phyloP scores from a whole-genome alignment of 2,888 invertebrate species.

The Lomographa bimaculata region DNA sequence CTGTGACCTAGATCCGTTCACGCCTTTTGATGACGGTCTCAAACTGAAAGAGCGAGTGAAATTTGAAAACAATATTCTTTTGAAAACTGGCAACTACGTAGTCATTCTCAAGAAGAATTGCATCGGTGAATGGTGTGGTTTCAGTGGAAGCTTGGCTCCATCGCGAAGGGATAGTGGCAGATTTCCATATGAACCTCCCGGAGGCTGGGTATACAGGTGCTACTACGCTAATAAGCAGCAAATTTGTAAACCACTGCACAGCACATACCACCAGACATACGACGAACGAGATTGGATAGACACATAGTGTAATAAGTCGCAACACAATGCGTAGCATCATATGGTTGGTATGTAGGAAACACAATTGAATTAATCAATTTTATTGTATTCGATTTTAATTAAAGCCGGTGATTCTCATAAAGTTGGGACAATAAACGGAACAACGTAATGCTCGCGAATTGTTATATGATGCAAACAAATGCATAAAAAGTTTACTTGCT shows the following conservation, averaged over 20 bases:
- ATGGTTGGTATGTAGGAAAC: slow-evolving; percentile 20
- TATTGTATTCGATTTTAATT: slow-evolving; percentile 44
- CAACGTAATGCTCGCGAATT: slow-evolving; percentile 33
- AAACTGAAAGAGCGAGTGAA: slow-evolving; percentile 47
- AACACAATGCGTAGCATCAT: slow-evolving; percentile 14
- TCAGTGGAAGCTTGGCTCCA: slow-evolving; percentile 43
- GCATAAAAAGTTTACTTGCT: no score
- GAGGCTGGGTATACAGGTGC: slow-evolving; percentile 63
- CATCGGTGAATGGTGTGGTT: slow-evolving; percentile 62
- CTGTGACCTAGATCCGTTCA: slow-evolving; percentile 61
- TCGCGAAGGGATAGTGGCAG: slow-evolving; percentile 38
- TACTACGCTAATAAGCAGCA: slow-evolving; percentile 68
- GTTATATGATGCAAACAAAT: slow-evolving; percentile 33
- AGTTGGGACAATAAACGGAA: slow-evolving; percentile 39
- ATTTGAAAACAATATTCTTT: slow-evolving; percentile 48
- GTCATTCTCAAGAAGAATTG: slow-evolving; percentile 53
- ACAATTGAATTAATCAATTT: slow-evolving; percentile 46
- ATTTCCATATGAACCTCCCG: slow-evolving; percentile 52
- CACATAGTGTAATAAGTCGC: slow-evolving; percentile 3
- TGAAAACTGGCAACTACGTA: slow-evolving; percentile 52
- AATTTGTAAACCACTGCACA: slow-evolving; percentile 57
- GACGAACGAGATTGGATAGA: slow-evolving; percentile 42
- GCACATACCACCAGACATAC: slow-evolving; percentile 29
- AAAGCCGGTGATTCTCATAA: slow-evolving; percentile 35
- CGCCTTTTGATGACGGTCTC: slow-evolving; percentile 54